Percentiles rank a stretch among this genome's conserved stretches.
phyloP scores from a whole-genome alignment of 1,140 invertebrate genomes.

The Dysdera silvatica region DNA sequence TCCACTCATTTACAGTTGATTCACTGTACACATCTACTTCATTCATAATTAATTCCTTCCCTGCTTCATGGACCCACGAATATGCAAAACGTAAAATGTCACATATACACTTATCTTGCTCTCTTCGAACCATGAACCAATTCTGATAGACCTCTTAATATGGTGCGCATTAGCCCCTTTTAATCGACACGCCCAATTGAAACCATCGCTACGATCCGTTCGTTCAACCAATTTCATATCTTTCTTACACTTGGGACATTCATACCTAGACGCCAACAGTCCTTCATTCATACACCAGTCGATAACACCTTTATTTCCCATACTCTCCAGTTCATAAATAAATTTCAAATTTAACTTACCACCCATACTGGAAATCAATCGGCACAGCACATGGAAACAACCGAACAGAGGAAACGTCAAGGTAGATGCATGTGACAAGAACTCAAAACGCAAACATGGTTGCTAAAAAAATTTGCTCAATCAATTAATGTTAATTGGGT shows the following conservation, averaged over 20 bases:
- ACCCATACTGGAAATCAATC: no score
- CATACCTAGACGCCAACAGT: no score
- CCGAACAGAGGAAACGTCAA: no score
- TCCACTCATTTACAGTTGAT: background rate
- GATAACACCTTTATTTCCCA: background rate
- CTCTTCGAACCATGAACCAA: slow-evolving; percentile 10
- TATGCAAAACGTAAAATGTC: background rate
- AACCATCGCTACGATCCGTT: background rate
- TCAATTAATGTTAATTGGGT: no score
- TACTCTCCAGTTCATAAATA: background rate
- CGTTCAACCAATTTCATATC: background rate
- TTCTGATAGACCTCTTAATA: slow-evolving; percentile 5
- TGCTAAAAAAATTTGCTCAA: no score
- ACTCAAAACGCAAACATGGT: no score
- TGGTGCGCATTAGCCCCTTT: background rate
- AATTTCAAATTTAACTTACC: background rate
- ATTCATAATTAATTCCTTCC: background rate
- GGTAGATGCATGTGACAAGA: no score
- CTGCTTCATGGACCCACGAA: slow-evolving; percentile 2
- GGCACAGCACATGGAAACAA: no score
- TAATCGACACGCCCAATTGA: background rate
- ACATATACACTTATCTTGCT: background rate
- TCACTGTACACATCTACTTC: slow-evolving; percentile 1
- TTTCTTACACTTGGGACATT: background rate
- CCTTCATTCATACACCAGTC: background rate